Base-by-base conservation (phyloP, 2,888 invertebrate genomes). In the Apamea monoglypha region DNA sequence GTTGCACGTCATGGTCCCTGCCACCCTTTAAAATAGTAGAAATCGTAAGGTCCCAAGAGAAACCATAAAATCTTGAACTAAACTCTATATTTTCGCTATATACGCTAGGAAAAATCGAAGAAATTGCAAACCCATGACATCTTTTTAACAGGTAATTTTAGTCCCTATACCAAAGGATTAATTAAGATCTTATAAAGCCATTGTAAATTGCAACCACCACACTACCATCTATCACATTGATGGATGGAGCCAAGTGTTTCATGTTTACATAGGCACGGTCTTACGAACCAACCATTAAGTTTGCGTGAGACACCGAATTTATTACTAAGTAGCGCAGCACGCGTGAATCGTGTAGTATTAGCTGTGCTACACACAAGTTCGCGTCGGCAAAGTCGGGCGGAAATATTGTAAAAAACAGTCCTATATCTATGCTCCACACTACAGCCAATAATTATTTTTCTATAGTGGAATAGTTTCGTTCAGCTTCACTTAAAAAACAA, bases 161-260 rank as follows among this genome's bases (percentile, higher is more conserved):
- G 74, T 50, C 14, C 64, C 4, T 29, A 40, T 53, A 12, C 12
- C 21, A 21, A 8, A n/a, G 16, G 14, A 67, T 67, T 66, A 66
- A 67, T 67, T 66, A 66, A 59, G 66, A 80, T 81, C 80, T 74
- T 16, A n/a, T 50, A 74, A 44, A 59, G 32, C 40, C 40, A 67
- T 56, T 64, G 66, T 59, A 67, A 74, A 67, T 67, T 61, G 67
- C 81, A 80, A 40, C 74, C 16, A 50, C 29, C n/a, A 5, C 56
- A 40, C n/a, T 32, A 59, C 40, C 32, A 67, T 81, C 67, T 44
- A 67, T 81, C 80, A 80, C 81, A 81, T 53, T 80, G 80, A 80
- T 80, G 59, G 25, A 80, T 80, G 59, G 10, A 44, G 12, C 40
- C 47, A 21, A n/a, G 50, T 40, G 75, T 67, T 61, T 66, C 59